Evolutionary conservation across 2,888 invertebrate species (phyloP).

Genomic region (Dugesia japonica): DNA sequence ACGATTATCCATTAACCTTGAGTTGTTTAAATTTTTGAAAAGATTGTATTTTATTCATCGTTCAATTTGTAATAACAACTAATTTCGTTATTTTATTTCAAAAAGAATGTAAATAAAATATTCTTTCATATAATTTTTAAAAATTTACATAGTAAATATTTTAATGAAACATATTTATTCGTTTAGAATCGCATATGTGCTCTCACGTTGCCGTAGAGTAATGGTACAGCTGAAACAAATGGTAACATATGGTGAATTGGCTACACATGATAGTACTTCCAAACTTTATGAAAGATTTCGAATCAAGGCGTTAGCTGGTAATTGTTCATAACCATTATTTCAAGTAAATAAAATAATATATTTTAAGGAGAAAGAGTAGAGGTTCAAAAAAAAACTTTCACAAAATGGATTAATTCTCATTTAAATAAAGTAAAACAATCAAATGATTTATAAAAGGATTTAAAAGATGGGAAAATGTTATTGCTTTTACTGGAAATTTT

Average conservation of each 20-base stretch:
- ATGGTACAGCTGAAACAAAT: neutral
- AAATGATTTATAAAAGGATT: conserved; percentile 78
- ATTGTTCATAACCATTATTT: neutral
- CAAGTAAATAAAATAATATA: conserved; percentile 71
- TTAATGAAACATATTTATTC: neutral
- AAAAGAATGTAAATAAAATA: too few species aligned
- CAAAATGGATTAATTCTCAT: conserved; percentile 97
- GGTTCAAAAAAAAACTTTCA: conserved; percentile 95
- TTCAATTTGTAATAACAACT: neutral
- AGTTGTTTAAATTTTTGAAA: neutral
- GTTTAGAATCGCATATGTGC: neutral
- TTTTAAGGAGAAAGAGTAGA: conserved; percentile 73
- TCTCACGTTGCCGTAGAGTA: neutral
- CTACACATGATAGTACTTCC: neutral
- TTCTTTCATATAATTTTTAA: too few species aligned
- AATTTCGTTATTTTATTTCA: too few species aligned
- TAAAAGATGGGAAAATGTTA: conserved; percentile 85
- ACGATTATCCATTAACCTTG: too few species aligned
- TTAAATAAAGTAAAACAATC: conserved; percentile 79
- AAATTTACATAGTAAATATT: too few species aligned
- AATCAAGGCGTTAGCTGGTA: neutral
- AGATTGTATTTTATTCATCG: neutral
- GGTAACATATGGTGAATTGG: neutral
- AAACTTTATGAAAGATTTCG: neutral
- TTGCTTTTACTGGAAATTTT: conserved; percentile 82